A percentile compares a stretch with the other conserved stretches of the same genome.
Evolutionary conservation across 2,888 invertebrate genomes (phyloP).

Genomic region (Graphium colonna): DNA sequence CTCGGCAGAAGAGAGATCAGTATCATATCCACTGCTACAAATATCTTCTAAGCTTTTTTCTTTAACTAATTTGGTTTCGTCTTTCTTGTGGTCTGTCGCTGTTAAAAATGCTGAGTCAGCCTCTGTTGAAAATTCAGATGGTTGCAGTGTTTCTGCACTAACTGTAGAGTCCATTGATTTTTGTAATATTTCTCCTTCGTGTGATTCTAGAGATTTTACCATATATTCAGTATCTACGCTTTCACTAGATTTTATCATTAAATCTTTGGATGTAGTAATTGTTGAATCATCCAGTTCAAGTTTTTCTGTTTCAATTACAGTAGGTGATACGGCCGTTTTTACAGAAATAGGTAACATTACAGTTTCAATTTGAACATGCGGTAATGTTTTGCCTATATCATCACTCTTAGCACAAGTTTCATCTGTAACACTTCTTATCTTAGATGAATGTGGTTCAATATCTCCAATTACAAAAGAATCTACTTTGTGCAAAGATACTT

Average conservation of each 20-base stretch:
- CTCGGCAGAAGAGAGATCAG: constrained; percentile 82
- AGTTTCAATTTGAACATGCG: constrained; percentile 44
- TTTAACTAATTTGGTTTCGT: constrained; percentile 67
- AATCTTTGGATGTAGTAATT: constrained; percentile 62
- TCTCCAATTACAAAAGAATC: constrained; percentile 61
- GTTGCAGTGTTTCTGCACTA: constrained; percentile 74
- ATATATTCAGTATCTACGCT: constrained; percentile 74
- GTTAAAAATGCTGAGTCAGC: constrained; percentile 74
- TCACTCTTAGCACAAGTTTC: constrained; percentile 41
- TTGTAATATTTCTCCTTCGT: constrained; percentile 72
- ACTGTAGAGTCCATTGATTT: constrained; percentile 77
- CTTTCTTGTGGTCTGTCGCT: constrained; percentile 67
- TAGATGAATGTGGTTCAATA: constrained; percentile 15
- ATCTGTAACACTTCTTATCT: constrained; percentile 3
- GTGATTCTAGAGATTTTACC: constrained; percentile 74
- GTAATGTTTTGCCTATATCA: constrained; percentile 47
- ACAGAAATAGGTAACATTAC: constrained; percentile 45
- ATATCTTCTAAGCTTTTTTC: constrained; percentile 83
- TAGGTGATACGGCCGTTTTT: constrained; percentile 66
- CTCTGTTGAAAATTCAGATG: constrained; percentile 74
- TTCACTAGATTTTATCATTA: constrained; percentile 76
- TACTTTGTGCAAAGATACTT: constrained; percentile 62
- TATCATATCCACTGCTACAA: constrained; percentile 84
- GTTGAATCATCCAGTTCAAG: constrained; percentile 60
- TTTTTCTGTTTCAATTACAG: constrained; percentile 49